Percentiles rank a stretch among this genome's conserved stretches.
Conservation (phyloP, 1,140 invertebrate species). For the Psilanteris sp. region DNA sequence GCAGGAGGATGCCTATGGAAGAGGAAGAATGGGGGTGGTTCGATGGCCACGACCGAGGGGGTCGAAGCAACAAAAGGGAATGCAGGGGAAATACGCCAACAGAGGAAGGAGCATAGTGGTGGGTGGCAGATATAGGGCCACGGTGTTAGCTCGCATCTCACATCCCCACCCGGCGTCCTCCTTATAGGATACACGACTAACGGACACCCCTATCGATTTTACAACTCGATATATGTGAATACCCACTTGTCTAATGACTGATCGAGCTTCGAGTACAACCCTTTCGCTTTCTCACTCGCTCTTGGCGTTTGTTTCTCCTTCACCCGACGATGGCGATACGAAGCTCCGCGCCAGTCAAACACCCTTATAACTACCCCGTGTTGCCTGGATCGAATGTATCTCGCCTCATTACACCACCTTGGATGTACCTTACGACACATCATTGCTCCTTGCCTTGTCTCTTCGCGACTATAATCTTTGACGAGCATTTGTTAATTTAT, state of each 20-base stretch:
- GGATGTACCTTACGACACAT: conserved; percentile 66
- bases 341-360: conserved; percentile 7
- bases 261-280: conserved; percentile 78
- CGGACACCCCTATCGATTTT: conserved; percentile 81
- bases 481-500: conserved; percentile 1
- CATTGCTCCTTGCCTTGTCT: conserved; percentile 48
- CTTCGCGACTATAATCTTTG: conserved; percentile 9
- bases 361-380: conserved; percentile 16
- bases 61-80: conserved; percentile 79
- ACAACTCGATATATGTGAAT: conserved; percentile 81
- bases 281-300: conserved; percentile 65
- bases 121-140: conserved; percentile 60
- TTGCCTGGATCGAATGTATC: conserved; percentile 66
- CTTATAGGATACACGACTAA: conserved; percentile 77
- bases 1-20: conserved; percentile 70
- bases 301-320: conserved; percentile 48
- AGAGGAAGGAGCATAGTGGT: conserved; percentile 43
- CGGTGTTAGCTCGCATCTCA: conserved; percentile 73
- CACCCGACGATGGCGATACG: conserved; percentile 17
- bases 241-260: conserved; percentile 81
- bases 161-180: conserved; percentile 71
- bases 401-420: conserved; percentile 73
- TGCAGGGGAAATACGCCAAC: conserved; percentile 75
- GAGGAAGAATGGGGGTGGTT: conserved; percentile 67
- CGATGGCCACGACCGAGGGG: conserved; percentile 66